Evolutionary conservation across 2,888 invertebrate species (phyloP).

Genomic region (Orchestes rusci): DNA sequence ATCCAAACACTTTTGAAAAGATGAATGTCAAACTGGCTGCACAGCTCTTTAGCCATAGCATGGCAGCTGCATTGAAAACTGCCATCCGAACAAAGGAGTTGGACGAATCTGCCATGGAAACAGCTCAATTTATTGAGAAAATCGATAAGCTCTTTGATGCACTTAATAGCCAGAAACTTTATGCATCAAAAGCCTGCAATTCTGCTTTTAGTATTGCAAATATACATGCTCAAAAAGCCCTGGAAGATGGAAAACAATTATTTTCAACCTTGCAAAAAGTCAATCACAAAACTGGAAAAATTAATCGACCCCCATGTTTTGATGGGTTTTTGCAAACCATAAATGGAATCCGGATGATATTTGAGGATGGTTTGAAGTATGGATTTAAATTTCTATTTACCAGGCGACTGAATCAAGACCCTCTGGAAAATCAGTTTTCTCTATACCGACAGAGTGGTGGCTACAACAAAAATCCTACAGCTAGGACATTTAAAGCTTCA

Average conservation of each 20-base stretch:
- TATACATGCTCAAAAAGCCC: no score
- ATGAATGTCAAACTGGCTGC: not conserved
- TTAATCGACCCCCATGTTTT: slow-evolving; percentile 19
- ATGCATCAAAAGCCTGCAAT: not conserved
- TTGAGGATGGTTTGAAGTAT: not conserved
- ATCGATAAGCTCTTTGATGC: slow-evolving; percentile 6
- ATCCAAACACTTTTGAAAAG: not conserved
- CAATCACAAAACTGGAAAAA: no score
- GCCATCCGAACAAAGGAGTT: not conserved
- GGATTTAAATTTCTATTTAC: slow-evolving; percentile 13
- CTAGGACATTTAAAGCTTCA: no score
- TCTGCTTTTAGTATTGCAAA: no score
- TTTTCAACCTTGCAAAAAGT: no score
- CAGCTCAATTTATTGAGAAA: not conserved
- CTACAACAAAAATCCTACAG: slow-evolving; percentile 1
- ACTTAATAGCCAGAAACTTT: slow-evolving; percentile 9
- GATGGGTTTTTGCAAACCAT: slow-evolving; percentile 15
- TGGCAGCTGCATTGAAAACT: slow-evolving; percentile 3
- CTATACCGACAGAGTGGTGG: slow-evolving; percentile 13
- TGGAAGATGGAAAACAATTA: no score
- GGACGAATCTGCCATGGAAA: not conserved
- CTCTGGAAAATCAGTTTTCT: slow-evolving; percentile 21
- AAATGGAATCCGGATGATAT: slow-evolving; percentile 9
- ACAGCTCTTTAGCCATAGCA: not conserved
- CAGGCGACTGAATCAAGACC: slow-evolving; percentile 18